Evolutionary conservation across 2,888 invertebrate genomes (phyloP), one percentile per base, ranked within the genome.

Genomic region (Mechanitis messenoides): DNA sequence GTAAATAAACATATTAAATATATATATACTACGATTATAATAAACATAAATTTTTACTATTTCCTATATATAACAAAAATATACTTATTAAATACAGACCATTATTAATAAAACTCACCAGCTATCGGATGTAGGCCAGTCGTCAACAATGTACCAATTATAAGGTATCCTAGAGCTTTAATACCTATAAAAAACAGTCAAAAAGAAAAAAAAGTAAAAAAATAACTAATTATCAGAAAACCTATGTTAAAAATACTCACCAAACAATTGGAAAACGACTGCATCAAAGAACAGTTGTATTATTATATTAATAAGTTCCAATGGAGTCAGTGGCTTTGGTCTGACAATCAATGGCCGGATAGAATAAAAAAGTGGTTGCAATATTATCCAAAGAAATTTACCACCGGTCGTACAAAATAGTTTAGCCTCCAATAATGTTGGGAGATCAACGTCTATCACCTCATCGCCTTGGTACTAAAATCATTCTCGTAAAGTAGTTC

Each of bases 121-220:
- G 99, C 98, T 1, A 99, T 97, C 0, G 99, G 99, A 90, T 99
- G 99, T 0, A 98, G 85, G 0, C 99, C 98, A 96, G 98, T 98
- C 0, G 98, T 97, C 90, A 99, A 90, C 20, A 98, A 79, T 0
- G 96, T 95, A 3, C 98, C 98, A 38, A 92, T 85, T 3, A 97
- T 80, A 59, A 99, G 87, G 79, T 99, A 99, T 0, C 93, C 92
- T 50, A 99, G 76, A 0, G 97, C 93, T 78, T 95, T 95, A 76
- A 94, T 93, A 68, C 97, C 97, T 93, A 87, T 45, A 88, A 86
- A 61, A 67, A 54, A 65, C 54, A 56, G 35, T 53, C 12, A 33
- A 28, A 33, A 58, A 35, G 9, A 45, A 55, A 42, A 28, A 31
- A 28, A 33, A 9, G 11, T 38, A 6, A 12, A 45, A 35, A 35